phyloP scores from a whole-genome alignment of 2,113 vertebrate species.

The Eptesicus fuscus region DNA sequence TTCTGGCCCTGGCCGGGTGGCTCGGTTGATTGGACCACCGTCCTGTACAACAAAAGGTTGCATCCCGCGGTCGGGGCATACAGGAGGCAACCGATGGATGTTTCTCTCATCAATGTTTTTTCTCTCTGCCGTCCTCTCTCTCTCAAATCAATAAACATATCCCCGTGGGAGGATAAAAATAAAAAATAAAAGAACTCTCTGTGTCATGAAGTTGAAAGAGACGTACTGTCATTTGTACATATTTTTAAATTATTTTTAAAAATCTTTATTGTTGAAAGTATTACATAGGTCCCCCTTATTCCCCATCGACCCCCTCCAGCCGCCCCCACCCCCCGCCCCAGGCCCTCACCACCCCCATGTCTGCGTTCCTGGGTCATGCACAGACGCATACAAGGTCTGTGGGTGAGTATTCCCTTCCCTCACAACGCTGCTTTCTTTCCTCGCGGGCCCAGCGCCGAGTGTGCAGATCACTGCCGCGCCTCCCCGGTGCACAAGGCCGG shows the following conservation, averaged over 20 bases:
- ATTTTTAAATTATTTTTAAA: background rate
- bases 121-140: background rate
- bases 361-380: too few relatives aligned
- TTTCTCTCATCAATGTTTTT: background rate
- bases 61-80: background rate
- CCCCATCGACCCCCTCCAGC: too few relatives aligned
- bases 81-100: background rate
- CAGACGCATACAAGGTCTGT: too few relatives aligned
- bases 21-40: background rate
- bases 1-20: background rate
- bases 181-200: background rate
- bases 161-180: background rate
- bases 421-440: background rate
- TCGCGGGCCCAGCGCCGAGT: conserved; percentile 35
- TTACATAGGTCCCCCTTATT: too few relatives aligned
- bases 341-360: too few relatives aligned
- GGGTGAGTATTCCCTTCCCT: background rate
- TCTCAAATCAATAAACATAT: background rate
- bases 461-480: background rate
- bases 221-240: background rate
- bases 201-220: background rate
- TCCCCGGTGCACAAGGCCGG: background rate
- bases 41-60: background rate
- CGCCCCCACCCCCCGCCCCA: too few relatives aligned
- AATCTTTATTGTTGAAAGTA: too few relatives aligned